Evolutionary conservation across 1,140 invertebrate species (phyloP), one percentile per base, ranked within the genome.

Genomic region (Helicoverpa armigera): DNA sequence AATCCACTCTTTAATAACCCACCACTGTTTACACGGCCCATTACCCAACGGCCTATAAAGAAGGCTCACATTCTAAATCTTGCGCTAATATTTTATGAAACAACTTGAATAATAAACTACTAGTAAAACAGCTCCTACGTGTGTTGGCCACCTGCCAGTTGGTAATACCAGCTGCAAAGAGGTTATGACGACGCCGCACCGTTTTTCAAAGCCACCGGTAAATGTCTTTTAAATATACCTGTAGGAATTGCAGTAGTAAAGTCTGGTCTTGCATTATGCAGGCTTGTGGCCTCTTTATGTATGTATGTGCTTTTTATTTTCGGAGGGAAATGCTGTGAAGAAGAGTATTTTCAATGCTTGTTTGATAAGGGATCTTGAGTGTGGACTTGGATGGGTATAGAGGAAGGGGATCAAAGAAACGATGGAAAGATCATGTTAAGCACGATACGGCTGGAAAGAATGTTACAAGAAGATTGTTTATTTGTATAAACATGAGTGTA

Each of bases 221-320:
- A 67, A 67, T 67, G 63, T 67, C 63, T 67, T 48, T 48, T 67
- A 67, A 67, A 67, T 67, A 67, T 67, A 67, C 63, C 35, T 67
- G 35, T 14, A 50, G 63, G 63, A 67, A 67, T 50, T 67, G 63
- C 48, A 35, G 48, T 67, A 5, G 18, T 67, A 14, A n/a, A 67
- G 63, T n/a, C 48, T 48, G 63, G n/a, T 11, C 3, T 16, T 67
- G 11, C 16, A 16, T 67, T 67, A 18, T 48, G 13, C 43, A 11
- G 35, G n/a, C 4, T n/a, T 43, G 13, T n/a, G 1, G 31, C 11
- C 5, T 14, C 12, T 58, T 58, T n/a, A 18, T 9, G 35, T 48
- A n/a, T 50, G n/a, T 10, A 16, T 16, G 35, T 5, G 54, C n/a
- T 18, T 54, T 23, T 7, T n/a, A 54, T n/a, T 54, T 54, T 18